Conservation (phyloP, 2,797 vertebrate genomes). For the Silurus lanzhouensis region DNA sequence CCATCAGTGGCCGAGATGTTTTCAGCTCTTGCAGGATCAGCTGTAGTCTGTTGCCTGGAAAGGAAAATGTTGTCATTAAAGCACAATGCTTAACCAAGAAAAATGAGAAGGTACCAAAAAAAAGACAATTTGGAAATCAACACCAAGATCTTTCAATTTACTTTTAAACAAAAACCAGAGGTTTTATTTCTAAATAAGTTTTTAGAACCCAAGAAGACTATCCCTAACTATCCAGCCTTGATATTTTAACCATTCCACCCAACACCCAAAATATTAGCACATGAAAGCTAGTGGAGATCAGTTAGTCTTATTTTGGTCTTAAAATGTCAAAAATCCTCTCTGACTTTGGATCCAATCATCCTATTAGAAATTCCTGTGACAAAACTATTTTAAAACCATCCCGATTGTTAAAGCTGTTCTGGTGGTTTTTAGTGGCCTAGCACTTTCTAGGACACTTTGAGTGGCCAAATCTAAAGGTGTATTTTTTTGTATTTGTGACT, state of each 20-base stretch:
- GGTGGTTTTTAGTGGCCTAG: not conserved
- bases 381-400: not conserved
- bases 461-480: not conserved
- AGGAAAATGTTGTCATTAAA: constrained; percentile 20
- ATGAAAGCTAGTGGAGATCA: not conserved
- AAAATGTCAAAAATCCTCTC: not conserved
- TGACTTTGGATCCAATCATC: not conserved
- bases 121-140: not conserved
- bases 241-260: too few species aligned
- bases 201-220: not conserved
- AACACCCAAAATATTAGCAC: not conserved
- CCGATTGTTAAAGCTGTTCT: not conserved
- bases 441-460: not conserved
- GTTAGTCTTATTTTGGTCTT: not conserved
- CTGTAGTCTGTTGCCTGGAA: constrained; percentile 51
- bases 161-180: not conserved
- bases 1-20: constrained; percentile 31
- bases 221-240: too few species aligned
- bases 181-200: not conserved
- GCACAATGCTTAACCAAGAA: not conserved
- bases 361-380: not conserved
- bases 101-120: not conserved
- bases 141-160: not conserved
- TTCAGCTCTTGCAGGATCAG: constrained; percentile 36
- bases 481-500: not conserved